Conservation (phyloP, 2,888 invertebrate species). For the Lasioglossum calceatum region DNA sequence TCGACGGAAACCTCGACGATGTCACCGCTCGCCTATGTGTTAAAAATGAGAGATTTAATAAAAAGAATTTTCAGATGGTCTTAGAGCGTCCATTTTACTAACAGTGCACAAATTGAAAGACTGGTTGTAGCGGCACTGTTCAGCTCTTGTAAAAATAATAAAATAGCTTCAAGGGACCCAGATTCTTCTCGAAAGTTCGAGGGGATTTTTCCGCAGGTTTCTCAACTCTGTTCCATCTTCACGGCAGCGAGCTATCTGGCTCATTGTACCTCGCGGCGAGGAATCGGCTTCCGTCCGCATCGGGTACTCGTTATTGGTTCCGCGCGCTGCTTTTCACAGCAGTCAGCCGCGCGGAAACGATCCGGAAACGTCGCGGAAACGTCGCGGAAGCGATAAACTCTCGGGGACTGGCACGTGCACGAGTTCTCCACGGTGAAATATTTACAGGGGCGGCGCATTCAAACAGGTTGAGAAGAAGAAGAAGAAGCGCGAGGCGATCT, state of each 20-base stretch:
- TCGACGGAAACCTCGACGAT: not conserved
- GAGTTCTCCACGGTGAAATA: not conserved
- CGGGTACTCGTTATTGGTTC: not conserved
- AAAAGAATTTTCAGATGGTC: not conserved
- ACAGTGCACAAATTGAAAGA: too few species aligned
- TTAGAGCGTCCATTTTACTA: not conserved
- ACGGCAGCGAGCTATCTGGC: not conserved
- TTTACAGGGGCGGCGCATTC: not conserved
- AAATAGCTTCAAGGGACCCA: not conserved
- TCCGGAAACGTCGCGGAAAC: not conserved
- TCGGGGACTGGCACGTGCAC: not conserved
- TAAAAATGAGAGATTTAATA: not conserved
- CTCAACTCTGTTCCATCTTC: not conserved
- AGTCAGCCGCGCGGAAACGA: not conserved
- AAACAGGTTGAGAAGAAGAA: not conserved
- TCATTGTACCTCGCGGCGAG: not conserved
- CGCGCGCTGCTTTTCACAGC: not conserved
- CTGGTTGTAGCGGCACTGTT: too few species aligned
- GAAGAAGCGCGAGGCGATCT: not conserved
- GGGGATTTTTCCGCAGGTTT: not conserved
- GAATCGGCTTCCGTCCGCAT: not conserved
- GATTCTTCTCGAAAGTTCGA: not conserved
- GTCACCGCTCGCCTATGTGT: rapidly evolving
- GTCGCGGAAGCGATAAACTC: conserved; percentile 3
- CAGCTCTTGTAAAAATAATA: not conserved